phyloP scores from a whole-genome alignment of 1,140 invertebrate genomes.

The Phymorhynchus buccinoides region DNA sequence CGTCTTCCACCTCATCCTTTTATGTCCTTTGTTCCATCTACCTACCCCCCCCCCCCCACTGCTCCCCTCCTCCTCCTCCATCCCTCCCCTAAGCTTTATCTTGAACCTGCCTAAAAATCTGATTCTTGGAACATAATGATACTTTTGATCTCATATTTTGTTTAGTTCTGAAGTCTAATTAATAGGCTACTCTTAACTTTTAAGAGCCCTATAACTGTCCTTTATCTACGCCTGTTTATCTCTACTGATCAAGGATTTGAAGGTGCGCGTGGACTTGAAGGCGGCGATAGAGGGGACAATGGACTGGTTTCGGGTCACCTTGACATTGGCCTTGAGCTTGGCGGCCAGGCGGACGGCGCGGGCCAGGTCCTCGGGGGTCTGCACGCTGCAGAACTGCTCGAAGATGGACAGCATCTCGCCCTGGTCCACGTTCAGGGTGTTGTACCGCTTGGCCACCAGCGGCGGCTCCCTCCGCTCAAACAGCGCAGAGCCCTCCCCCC shows the following conservation, averaged over 20 bases:
- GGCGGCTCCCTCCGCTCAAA: background rate
- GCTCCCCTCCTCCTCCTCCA: no score
- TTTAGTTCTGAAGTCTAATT: no score
- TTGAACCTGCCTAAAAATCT: no score
- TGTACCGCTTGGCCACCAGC: slow-evolving; percentile 37
- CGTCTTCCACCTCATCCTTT: no score
- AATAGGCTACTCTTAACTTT: background rate
- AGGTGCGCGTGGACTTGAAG: slow-evolving; percentile 19
- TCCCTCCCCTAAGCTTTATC: no score
- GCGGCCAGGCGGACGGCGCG: slow-evolving; percentile 52
- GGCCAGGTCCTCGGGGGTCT: slow-evolving; percentile 50
- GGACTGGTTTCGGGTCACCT: slow-evolving; percentile 25
- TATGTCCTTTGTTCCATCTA: no score
- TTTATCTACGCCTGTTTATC: background rate
- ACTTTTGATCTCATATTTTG: no score
- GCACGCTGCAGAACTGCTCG: slow-evolving; percentile 50
- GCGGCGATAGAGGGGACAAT: slow-evolving; percentile 20
- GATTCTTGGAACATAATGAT: no score
- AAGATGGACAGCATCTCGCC: slow-evolving; percentile 43
- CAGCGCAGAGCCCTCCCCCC: background rate
- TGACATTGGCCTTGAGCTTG: slow-evolving; percentile 53
- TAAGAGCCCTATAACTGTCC: background rate
- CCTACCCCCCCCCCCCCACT: no score
- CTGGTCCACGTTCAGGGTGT: slow-evolving; percentile 14
- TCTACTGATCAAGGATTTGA: background rate